A percentile compares a stretch with the other conserved stretches of the same genome.
Conservation (phyloP, 2,797 vertebrate species). For the Clarias pachynema region DNA sequence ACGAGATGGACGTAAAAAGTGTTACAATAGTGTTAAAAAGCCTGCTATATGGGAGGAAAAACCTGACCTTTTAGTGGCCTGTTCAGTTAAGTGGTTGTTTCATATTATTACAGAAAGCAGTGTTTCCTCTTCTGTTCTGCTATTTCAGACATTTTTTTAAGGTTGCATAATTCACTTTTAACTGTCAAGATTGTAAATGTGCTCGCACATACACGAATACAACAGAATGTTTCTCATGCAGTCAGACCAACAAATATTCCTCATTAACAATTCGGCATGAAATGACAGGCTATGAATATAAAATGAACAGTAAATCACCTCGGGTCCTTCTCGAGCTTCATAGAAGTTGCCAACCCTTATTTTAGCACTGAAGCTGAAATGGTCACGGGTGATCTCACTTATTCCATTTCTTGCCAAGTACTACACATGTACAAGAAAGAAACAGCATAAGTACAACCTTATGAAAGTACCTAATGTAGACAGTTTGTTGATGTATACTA, state of each 20-base stretch:
- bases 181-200: constrained; percentile 22
- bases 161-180: constrained; percentile 40
- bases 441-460: not conserved
- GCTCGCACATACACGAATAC: not conserved
- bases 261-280: constrained; percentile 6
- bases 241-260: not conserved
- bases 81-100: constrained; percentile 20
- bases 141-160: constrained; percentile 20
- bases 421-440: constrained; percentile 74
- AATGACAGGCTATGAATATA: constrained; percentile 29
- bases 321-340: constrained; percentile 93
- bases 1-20: not conserved
- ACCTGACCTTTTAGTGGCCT: not conserved
- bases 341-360: constrained; percentile 97
- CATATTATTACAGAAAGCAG: constrained; percentile 34
- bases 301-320: constrained; percentile 76
- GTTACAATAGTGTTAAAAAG: not conserved
- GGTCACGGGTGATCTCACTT: constrained; percentile 91
- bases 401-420: constrained; percentile 94
- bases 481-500: not conserved
- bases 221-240: not conserved
- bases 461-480: not conserved
- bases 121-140: constrained; percentile 35
- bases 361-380: constrained; percentile 99
- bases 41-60: not conserved